Base-by-base conservation (phyloP, 2,797 vertebrate species). In the Tauraco hartlaubi region DNA sequence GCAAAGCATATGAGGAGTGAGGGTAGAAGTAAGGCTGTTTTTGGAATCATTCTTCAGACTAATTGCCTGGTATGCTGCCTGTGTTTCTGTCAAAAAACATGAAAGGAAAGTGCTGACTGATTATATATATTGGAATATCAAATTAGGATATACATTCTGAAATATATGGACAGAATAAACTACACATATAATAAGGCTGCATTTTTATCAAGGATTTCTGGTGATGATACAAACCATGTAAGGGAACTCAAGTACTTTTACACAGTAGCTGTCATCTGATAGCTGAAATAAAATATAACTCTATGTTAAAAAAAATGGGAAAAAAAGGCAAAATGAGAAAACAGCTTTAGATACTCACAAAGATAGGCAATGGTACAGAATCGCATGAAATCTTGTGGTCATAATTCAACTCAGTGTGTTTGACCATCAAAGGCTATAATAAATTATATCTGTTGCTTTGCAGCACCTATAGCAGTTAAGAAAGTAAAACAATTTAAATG, bases 31-130 rank as follows among this genome's bases (percentile, higher is more conserved):
- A 74, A 43, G 21, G 68, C 73, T 88, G 48, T 3, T 81, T 97
- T 93, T 77, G 49, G 90, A 97, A 97, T 96, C 73, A 92, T 96
- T 92, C 35, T 94, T 97, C 95, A 88, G 76, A 84, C 92, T 97
- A 97, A 96, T 96, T 95, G 90, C 85, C 85, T 78, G 44, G 68
- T 96, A 96, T 86, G 41, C 74, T 94, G 88, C 39, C 78, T 68
- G 37, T 91, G 76, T 78, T 97, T 79, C 82, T 96, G 95, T 97
- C 92, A 97, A 86, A 95, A 95, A 94, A 97, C 90, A 95, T 94
- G 77, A 97, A 96, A 96, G 92, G 76, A 73, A 95, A 84, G 35
- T 90, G 64, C 67, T 80, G 75, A 92, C 85, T 95, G 92, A 82
- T 93, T 93, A 62, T 64, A 88, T 78, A 92, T 94, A 94, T 69